These are phyloP conservation scores for Ectropis grisescens DNA, from an alignment of 1,140 invertebrate species.

Conservation along the genomic window DNA sequence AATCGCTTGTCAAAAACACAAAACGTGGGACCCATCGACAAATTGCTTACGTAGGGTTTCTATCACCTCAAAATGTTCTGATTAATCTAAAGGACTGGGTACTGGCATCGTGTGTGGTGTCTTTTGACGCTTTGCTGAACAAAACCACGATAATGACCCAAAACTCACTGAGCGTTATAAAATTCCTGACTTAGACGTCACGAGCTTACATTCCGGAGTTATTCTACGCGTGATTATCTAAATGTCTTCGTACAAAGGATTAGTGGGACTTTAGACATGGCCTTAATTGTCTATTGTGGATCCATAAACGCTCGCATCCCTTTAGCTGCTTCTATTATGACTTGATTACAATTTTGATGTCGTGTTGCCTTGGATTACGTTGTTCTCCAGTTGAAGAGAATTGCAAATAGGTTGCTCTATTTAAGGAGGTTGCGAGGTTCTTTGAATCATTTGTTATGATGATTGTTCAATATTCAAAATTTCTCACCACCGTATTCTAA, in stretches of 20 bases:
- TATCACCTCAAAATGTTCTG: too few species aligned
- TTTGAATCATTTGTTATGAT: too few species aligned
- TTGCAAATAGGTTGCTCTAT: too few species aligned
- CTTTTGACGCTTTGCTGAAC: conserved; percentile 44
- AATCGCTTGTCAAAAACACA: background rate
- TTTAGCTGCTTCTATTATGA: too few species aligned
- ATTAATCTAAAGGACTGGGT: too few species aligned
- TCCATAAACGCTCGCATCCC: conserved; percentile 17
- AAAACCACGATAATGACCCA: conserved; percentile 46
- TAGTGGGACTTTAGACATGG: conserved; percentile 15
- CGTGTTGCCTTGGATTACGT: too few species aligned
- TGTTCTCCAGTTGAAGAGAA: too few species aligned
- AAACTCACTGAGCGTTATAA: conserved; percentile 48
- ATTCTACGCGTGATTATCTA: conserved; percentile 42
- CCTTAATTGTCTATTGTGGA: conserved; percentile 33
- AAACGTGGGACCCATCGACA: conserved; percentile 17
- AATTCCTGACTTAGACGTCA: conserved; percentile 51
- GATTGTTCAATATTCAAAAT: too few species aligned
- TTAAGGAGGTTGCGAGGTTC: too few species aligned
- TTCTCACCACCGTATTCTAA: too few species aligned
- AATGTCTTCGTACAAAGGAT: conserved; percentile 27
- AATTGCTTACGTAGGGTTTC: conserved; percentile 43
- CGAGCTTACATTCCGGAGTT: conserved; percentile 36
- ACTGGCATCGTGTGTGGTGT: conserved; percentile 54
- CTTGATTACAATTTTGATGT: too few species aligned